These are phyloP conservation scores for Hyperoplus lanceolatus DNA, from an alignment of 2,797 vertebrate species.

Conservation along the genomic window DNA sequence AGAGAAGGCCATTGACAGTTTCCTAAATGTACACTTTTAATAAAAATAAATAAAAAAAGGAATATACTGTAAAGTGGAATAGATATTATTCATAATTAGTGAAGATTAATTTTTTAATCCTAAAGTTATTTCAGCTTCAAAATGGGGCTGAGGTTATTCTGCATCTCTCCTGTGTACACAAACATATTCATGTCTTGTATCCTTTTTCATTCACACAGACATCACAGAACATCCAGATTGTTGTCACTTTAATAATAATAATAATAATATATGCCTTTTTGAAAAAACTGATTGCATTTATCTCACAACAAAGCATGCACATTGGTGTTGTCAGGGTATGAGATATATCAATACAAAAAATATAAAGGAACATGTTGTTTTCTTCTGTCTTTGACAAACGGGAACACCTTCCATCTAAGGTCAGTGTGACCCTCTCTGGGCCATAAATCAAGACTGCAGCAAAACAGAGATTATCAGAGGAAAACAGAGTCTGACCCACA, in stretches of 20 bases:
- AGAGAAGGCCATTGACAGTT: constrained; percentile 71
- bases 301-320: background rate
- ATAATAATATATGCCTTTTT: too few species aligned
- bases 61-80: constrained; percentile 11
- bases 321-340: background rate
- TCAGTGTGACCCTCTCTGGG: constrained; percentile 55
- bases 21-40: constrained; percentile 52
- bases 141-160: background rate
- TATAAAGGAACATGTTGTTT: background rate
- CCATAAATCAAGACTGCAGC: constrained; percentile 76
- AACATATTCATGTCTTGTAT: background rate
- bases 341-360: background rate
- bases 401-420: constrained; percentile 63
- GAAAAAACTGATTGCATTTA: background rate
- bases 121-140: background rate
- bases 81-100: constrained; percentile 5
- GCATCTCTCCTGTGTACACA: background rate
- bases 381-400: constrained; percentile 33
- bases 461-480: constrained; percentile 66
- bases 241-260: background rate
- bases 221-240: background rate
- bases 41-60: constrained; percentile 43
- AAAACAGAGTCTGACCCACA: constrained; percentile 79
- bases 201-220: too few species aligned
- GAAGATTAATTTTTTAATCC: background rate